Evolutionary conservation across 2,888 invertebrate genomes (phyloP).

Genomic region (Hartigia nigra): DNA sequence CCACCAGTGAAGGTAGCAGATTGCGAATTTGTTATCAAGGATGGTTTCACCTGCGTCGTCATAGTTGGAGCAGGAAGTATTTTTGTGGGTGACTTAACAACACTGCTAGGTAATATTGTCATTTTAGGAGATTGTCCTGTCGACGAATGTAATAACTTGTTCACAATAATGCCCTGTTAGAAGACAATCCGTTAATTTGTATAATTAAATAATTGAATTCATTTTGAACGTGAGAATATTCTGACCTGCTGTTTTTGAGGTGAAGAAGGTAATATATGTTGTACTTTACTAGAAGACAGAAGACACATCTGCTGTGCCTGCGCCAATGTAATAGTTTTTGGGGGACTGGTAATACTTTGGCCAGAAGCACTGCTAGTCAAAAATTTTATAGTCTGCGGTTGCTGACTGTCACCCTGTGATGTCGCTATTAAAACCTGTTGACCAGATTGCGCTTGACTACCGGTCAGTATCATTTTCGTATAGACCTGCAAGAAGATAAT

Average conservation of each 20-base stretch:
- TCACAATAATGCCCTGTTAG: conserved; percentile 65
- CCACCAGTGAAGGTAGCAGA: conserved; percentile 45
- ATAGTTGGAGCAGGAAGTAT: conserved; percentile 73
- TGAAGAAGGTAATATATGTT: conserved; percentile 64
- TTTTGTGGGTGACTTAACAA: conserved; percentile 77
- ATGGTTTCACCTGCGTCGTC: conserved; percentile 51
- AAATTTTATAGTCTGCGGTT: conserved; percentile 59
- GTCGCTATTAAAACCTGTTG: conserved; percentile 61
- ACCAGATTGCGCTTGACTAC: conserved; percentile 56
- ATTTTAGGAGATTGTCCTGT: conserved; percentile 59
- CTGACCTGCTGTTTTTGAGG: conserved; percentile 53
- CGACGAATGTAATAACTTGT: conserved; percentile 66
- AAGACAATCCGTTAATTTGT: background rate
- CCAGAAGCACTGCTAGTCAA: conserved; percentile 51
- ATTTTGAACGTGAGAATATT: conserved; percentile 14
- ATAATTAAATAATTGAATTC: conserved; percentile 50
- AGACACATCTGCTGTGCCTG: conserved; percentile 75
- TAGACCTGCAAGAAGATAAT: conserved; percentile 46
- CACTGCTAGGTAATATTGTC: conserved; percentile 62
- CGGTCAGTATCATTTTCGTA: conserved; percentile 64
- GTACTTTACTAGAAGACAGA: conserved; percentile 67
- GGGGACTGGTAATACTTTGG: conserved; percentile 59
- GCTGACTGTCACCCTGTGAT: conserved; percentile 54
- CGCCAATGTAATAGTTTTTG: conserved; percentile 74
- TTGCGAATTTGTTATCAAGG: conserved; percentile 50